Base-by-base conservation (phyloP, 1,140 invertebrate genomes). In the Dryas iulia region DNA sequence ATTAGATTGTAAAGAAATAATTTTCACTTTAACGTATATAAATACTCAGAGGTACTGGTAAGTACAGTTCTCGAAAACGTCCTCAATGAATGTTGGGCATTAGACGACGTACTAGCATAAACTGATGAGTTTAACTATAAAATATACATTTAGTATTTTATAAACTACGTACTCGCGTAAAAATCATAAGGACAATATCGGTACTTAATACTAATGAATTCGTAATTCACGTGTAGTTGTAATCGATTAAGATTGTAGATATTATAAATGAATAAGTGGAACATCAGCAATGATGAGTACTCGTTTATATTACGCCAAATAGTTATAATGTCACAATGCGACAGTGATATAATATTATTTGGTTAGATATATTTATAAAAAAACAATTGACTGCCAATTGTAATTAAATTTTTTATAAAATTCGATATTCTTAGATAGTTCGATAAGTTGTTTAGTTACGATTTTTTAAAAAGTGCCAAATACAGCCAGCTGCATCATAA, bases 381-480 rank as follows among this genome's bases (percentile, higher is more conserved):
- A 84, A 77, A 84, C 89, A 89, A 87, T 89, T 89, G 89, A 91
- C 89, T 91, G 89, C 89, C 89, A 91, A 90, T 90, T 89, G 89
- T 88, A 90, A 81, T 72, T 79, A 84, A 79, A 82, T 83, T 87
- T 90, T 81, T 90, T 89, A 87, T 88, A 89, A 86, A 78, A 84
- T 74, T 87, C 82, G 77, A 80, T 91, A 91, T 88, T 89, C 82
- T 86, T 89, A 91, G 87, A 86, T 89, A 89, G 87, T 86, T 89
- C 79, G 81, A 84, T 87, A 87, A 86, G 77, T 89, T 87, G 74
- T 89, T 90, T 89, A 81, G 82, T 81, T 89, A 83, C 71, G 79
- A 78, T 84, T 88, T 87, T 87, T 82, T 79, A 83, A 87, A 47
- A 71, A 69, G 87, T 90, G 87, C 87, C 89, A 91, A 91, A 84